Evolutionary conservation across 2,888 invertebrate genomes (phyloP).

Genomic region (Meiosimyza decipiens): DNA sequence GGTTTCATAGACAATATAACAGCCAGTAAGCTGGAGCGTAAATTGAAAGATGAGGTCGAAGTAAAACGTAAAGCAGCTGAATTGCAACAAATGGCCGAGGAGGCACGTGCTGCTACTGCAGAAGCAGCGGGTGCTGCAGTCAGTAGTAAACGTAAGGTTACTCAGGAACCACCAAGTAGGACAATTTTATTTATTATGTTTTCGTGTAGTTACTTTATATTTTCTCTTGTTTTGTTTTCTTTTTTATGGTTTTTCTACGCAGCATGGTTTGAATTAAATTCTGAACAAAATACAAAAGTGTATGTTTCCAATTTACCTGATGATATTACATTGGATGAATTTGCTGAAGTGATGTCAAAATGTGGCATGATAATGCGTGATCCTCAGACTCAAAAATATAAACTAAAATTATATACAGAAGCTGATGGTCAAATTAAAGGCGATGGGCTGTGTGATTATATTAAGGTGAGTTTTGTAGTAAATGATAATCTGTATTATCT

Average conservation of each 20-base stretch:
- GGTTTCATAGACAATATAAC: constrained; percentile 78
- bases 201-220: not conserved
- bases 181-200: constrained; percentile 20
- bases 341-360: constrained; percentile 93
- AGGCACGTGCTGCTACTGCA: constrained; percentile 53
- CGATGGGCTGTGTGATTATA: constrained; percentile 95
- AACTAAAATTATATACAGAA: constrained; percentile 92
- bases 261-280: constrained; percentile 94
- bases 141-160: constrained; percentile 67
- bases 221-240: constrained; percentile 6
- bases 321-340: constrained; percentile 89
- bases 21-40: constrained; percentile 50
- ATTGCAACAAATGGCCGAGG: constrained; percentile 55
- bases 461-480: constrained; percentile 74
- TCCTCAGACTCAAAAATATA: constrained; percentile 80
- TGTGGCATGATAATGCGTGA: constrained; percentile 96
- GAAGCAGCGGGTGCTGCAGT: constrained; percentile 38
- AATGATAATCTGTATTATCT: too few species aligned
- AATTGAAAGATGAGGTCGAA: constrained; percentile 47
- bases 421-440: constrained; percentile 88
- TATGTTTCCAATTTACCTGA: constrained; percentile 93
- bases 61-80: constrained; percentile 53
- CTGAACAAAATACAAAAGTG: constrained; percentile 91
- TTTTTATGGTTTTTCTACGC: constrained; percentile 51
- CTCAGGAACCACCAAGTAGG: constrained; percentile 68